Conservation (phyloP, 2,797 vertebrate species). For the Neosilurus hyrtlii region DNA sequence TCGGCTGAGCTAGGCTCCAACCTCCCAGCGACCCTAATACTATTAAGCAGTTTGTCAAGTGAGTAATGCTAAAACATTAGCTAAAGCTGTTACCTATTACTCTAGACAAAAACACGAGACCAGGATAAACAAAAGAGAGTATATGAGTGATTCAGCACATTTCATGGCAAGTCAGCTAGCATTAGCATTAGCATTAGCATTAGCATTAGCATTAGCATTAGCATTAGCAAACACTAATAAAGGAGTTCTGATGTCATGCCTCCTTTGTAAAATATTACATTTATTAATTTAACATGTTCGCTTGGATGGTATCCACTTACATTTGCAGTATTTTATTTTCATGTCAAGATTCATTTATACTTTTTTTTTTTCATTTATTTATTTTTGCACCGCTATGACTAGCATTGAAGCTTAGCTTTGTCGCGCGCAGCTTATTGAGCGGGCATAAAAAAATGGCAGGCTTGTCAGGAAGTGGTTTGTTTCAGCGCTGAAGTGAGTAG, state of each 20-base stretch:
- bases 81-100: too few species aligned
- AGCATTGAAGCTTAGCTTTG: slow-evolving; percentile 1
- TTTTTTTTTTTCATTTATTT: background rate
- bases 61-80: too few species aligned
- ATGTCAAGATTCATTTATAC: too few species aligned
- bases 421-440: slow-evolving; percentile 7
- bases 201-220: too few species aligned
- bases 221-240: slow-evolving; percentile 4
- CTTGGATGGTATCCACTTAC: too few species aligned
- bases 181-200: too few species aligned
- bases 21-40: too few species aligned
- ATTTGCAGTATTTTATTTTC: background rate
- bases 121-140: background rate
- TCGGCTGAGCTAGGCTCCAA: too few species aligned
- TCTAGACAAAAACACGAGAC: too few species aligned
- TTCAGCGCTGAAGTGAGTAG: slow-evolving; percentile 6
- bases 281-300: background rate
- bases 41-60: too few species aligned
- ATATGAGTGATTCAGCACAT: background rate
- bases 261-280: background rate
- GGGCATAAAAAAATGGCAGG: background rate
- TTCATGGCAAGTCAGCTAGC: background rate
- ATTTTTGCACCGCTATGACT: background rate
- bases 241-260: background rate
- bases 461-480: slow-evolving; percentile 44